Percentiles rank a stretch among this genome's conserved stretches.
Conservation (phyloP, 2,113 vertebrate species). For the Bungarus multicinctus region DNA sequence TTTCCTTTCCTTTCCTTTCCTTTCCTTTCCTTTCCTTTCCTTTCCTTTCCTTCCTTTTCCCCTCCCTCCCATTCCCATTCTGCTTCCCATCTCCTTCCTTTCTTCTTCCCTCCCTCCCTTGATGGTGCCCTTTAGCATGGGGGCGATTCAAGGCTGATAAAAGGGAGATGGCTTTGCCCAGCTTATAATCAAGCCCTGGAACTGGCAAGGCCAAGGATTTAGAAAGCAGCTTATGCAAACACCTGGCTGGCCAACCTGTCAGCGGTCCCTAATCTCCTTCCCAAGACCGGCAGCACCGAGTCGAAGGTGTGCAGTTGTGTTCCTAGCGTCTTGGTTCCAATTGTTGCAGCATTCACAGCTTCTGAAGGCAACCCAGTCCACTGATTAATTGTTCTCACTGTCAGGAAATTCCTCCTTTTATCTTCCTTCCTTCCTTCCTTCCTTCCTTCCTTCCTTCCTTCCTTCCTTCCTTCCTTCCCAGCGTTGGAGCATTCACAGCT, state of each 20-base stretch:
- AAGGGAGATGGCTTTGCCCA: not conserved
- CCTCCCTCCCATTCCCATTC: too few species aligned
- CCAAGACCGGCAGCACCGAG: not conserved
- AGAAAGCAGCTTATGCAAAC: not conserved
- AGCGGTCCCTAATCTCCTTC: not conserved
- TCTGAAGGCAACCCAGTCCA: too few species aligned
- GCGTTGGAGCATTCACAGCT: too few species aligned
- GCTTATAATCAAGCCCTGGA: not conserved
- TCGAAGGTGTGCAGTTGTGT: not conserved
- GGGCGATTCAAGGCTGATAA: not conserved
- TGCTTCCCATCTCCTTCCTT: too few species aligned
- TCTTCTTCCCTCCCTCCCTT: too few species aligned
- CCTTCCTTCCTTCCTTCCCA: too few species aligned
- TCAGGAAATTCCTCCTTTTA: too few species aligned
- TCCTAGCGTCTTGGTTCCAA: not conserved
- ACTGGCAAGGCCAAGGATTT: not conserved
- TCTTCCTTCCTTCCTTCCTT: too few species aligned
- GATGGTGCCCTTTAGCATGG: not conserved
- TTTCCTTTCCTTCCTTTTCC: too few species aligned
- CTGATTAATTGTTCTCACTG: too few species aligned
- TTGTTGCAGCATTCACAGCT: not conserved
- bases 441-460: too few species aligned
- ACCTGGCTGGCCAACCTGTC: not conserved
- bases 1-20: accelerated
- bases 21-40: too few species aligned